Conservation (phyloP, 2,888 invertebrate species). For the Tridacna gigas region DNA sequence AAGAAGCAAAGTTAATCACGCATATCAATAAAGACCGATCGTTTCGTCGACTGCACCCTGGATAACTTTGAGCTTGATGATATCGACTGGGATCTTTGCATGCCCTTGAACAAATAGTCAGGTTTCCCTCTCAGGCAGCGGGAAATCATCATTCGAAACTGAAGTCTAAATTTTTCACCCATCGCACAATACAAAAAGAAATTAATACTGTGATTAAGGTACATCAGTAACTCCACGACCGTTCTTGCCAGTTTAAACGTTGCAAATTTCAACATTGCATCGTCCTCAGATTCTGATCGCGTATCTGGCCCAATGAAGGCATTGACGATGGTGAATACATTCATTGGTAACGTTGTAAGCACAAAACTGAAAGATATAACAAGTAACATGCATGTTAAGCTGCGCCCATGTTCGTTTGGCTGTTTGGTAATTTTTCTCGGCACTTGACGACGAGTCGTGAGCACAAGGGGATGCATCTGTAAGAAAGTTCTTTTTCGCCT, state of each 20-base stretch:
- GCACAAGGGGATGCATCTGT: slow-evolving; percentile 38
- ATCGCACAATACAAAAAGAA: slow-evolving; percentile 80
- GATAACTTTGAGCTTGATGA: slow-evolving; percentile 12
- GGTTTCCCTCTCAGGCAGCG: slow-evolving; percentile 40
- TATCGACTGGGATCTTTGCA: not conserved
- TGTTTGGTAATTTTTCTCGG: slow-evolving; percentile 3
- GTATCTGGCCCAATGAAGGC: slow-evolving; percentile 59
- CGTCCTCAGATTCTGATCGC: slow-evolving; percentile 35
- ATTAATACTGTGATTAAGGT: slow-evolving; percentile 81
- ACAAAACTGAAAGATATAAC: slow-evolving; percentile 82
- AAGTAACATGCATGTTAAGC: slow-evolving; percentile 82
- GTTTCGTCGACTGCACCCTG: slow-evolving; percentile 4
- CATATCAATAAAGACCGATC: slow-evolving; percentile 12
- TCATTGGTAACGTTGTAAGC: slow-evolving; percentile 81
- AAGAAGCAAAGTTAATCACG: not conserved
- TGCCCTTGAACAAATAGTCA: slow-evolving; percentile 21
- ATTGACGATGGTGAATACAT: slow-evolving; percentile 73
- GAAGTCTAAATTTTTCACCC: slow-evolving; percentile 74
- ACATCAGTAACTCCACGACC: slow-evolving; percentile 81
- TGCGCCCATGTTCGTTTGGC: slow-evolving; percentile 67
- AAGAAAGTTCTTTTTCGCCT: slow-evolving; percentile 59
- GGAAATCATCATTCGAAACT: slow-evolving; percentile 64
- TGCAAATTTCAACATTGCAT: slow-evolving; percentile 48
- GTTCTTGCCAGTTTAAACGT: slow-evolving; percentile 74
- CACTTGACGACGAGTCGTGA: slow-evolving; percentile 37